A percentile compares a stretch with the other conserved stretches of the same genome.
Evolutionary conservation across 2,113 vertebrate genomes (phyloP).

Genomic region (Nesogale talazaci): DNA sequence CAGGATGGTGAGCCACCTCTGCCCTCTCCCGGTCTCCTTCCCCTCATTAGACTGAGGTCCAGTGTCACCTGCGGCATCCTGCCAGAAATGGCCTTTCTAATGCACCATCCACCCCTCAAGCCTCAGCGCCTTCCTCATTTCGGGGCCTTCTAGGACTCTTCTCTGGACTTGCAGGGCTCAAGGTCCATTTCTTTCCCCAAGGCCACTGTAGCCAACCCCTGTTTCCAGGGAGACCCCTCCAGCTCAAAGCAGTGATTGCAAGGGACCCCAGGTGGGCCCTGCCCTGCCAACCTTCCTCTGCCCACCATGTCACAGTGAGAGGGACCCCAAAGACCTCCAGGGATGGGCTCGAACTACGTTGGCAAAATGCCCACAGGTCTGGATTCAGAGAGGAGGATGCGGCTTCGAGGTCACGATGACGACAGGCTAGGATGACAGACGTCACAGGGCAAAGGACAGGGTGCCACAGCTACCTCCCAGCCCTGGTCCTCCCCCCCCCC

Average conservation of each 20-base stretch:
- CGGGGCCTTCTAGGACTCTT: neutral
- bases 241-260: neutral
- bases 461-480: too few species aligned
- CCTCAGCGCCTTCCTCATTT: constrained; percentile 6
- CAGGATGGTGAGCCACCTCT: neutral
- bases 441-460: neutral
- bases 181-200: neutral
- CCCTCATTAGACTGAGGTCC: neutral
- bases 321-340: neutral
- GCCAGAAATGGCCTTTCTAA: constrained; percentile 2
- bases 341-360: neutral
- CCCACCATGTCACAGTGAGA: neutral
- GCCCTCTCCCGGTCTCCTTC: neutral
- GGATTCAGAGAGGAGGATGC: neutral
- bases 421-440: neutral
- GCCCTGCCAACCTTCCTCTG: neutral
- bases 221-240: neutral
- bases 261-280: neutral
- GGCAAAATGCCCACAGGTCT: neutral
- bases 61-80: neutral
- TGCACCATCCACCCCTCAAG: neutral
- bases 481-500: neutral
- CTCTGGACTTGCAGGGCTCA: neutral
- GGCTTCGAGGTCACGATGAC: constrained; percentile 6
- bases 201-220: neutral